Conservation (phyloP, 2,797 vertebrate species). For the Oophaga sylvatica region DNA sequence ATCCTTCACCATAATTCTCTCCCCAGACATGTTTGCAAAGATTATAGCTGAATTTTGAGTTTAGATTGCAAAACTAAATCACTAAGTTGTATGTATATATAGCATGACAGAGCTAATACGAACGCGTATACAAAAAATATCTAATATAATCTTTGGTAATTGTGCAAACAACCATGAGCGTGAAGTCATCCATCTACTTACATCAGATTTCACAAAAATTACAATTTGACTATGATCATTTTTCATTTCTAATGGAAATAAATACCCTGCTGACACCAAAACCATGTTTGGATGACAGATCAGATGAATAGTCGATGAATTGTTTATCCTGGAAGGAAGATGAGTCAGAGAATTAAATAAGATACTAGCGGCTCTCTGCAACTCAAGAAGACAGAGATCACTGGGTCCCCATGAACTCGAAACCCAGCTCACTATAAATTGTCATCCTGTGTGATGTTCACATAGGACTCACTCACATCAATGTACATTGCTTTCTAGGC, state of each 20-base stretch:
- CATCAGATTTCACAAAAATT: slow-evolving; percentile 27
- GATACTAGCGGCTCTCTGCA: slow-evolving; percentile 19
- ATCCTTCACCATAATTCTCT: too few species aligned
- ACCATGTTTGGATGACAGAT: slow-evolving; percentile 50
- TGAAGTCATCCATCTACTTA: slow-evolving; percentile 27
- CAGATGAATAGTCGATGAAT: slow-evolving; percentile 38
- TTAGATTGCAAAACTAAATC: neutral
- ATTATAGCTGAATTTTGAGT: neutral
- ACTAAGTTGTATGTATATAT: neutral
- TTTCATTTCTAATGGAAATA: slow-evolving; percentile 48
- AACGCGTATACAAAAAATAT: neutral
- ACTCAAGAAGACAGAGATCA: slow-evolving; percentile 41
- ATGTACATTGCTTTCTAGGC: too few species aligned
- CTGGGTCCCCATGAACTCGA: slow-evolving; percentile 40
- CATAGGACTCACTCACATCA: neutral
- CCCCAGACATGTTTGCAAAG: neutral
- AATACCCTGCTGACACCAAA: slow-evolving; percentile 54
- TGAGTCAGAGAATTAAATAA: slow-evolving; percentile 48
- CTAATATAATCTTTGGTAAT: neutral
- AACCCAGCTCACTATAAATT: slow-evolving; percentile 16
- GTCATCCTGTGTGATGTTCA: neutral
- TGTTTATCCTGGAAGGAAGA: slow-evolving; percentile 51
- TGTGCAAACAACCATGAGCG: neutral
- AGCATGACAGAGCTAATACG: neutral
- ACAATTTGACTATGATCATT: slow-evolving; percentile 43